Conservation (phyloP, 2,797 vertebrate species). For the Muraenolepis orangiensis region DNA sequence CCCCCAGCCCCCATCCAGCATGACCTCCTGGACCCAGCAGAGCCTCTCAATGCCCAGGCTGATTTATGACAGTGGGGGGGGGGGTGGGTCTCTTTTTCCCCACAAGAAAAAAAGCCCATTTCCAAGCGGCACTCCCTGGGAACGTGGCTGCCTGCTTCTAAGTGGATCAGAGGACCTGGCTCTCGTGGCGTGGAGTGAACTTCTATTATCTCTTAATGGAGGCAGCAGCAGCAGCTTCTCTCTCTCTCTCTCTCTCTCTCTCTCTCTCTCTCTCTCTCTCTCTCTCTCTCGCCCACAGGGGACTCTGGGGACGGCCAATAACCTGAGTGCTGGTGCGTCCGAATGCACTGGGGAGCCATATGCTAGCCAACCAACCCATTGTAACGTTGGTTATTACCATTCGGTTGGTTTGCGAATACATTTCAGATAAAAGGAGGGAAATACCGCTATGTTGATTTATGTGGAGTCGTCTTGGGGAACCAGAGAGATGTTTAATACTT, state of each 20-base stretch:
- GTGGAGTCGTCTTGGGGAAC: background rate
- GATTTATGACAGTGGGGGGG: background rate
- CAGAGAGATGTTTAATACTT: too few species aligned
- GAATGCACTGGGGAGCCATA: background rate
- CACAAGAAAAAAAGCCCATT: background rate
- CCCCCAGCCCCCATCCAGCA: background rate
- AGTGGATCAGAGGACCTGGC: background rate
- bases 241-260: too few species aligned
- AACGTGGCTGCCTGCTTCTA: background rate
- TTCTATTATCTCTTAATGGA: background rate
- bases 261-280: too few species aligned
- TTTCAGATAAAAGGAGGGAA: too few species aligned
- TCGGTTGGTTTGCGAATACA: too few species aligned
- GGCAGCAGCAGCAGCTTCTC: too few species aligned
- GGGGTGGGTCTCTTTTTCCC: background rate
- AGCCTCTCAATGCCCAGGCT: background rate
- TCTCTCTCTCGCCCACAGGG: background rate
- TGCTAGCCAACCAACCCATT: background rate
- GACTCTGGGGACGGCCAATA: too few species aligned
- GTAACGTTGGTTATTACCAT: background rate
- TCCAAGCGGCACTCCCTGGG: background rate
- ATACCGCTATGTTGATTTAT: background rate
- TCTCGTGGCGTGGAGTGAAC: background rate
- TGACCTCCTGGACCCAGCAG: background rate
- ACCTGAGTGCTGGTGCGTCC: too few species aligned